Conservation (phyloP, 2,888 invertebrate species). For the Tanytarsus gracilentus region DNA sequence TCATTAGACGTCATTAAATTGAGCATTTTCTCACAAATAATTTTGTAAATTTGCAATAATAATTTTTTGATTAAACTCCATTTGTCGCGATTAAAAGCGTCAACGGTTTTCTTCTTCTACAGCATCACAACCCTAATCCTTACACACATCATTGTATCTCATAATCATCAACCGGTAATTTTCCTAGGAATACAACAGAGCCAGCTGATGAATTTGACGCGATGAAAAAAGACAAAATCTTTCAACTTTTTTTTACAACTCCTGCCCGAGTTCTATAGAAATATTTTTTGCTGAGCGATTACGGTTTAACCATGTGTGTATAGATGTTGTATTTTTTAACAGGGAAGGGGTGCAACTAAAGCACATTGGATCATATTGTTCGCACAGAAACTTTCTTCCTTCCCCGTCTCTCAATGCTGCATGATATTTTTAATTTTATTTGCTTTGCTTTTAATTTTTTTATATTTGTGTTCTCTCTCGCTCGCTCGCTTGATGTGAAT, state of each 20-base stretch:
- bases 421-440: slow-evolving; percentile 28
- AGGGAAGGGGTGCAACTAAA: slow-evolving; percentile 17
- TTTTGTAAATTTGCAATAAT: too few species aligned
- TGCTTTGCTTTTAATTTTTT: slow-evolving; percentile 28
- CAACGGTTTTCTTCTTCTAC: too few species aligned
- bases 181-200: too few species aligned
- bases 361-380: slow-evolving; percentile 7
- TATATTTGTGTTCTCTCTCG: too few species aligned
- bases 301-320: neutral
- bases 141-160: too few species aligned
- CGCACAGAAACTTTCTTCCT: neutral
- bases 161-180: too few species aligned
- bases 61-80: too few species aligned
- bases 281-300: slow-evolving; percentile 17
- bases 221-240: slow-evolving; percentile 28
- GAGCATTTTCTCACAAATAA: too few species aligned
- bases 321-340: slow-evolving; percentile 2
- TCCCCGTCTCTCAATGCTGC: slow-evolving; percentile 14
- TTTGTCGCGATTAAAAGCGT: too few species aligned
- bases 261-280: neutral
- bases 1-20: too few species aligned
- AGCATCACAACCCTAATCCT: too few species aligned
- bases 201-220: slow-evolving; percentile 28
- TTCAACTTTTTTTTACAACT: neutral
- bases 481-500: too few species aligned